Evolutionary conservation across 2,888 invertebrate species (phyloP).

Genomic region (Opisthograptis luteolata): DNA sequence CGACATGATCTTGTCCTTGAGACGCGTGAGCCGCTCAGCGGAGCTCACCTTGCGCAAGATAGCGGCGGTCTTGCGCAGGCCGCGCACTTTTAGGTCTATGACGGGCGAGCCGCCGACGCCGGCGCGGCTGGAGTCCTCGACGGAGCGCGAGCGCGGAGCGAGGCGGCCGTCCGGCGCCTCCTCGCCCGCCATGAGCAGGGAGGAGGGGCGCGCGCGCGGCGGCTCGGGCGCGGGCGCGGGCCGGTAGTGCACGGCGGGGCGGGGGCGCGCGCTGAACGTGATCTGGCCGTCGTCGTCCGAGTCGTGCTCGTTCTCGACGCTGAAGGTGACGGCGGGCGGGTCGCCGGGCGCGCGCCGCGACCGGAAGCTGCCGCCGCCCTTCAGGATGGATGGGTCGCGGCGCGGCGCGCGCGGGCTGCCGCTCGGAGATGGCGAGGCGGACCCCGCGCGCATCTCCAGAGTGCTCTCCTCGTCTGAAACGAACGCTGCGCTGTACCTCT

Average conservation of each 20-base stretch:
- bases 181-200: constrained; percentile 57
- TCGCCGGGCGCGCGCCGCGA: constrained; percentile 50
- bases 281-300: constrained; percentile 73
- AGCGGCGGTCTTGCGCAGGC: constrained; percentile 66
- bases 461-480: constrained; percentile 74
- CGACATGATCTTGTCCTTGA: constrained; percentile 69
- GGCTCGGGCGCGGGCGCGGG: constrained; percentile 36
- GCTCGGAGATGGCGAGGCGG: constrained; percentile 48
- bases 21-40: constrained; percentile 66
- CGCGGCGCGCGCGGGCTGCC: constrained; percentile 55
- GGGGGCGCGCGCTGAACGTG: constrained; percentile 69
- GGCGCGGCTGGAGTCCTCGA: constrained; percentile 66
- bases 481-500: constrained; percentile 41
- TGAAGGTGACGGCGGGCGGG: constrained; percentile 77
- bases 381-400: constrained; percentile 67
- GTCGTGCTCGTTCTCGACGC: constrained; percentile 75
- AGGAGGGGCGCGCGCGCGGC: constrained; percentile 59
- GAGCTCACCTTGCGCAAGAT: constrained; percentile 70
- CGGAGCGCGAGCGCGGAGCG: constrained; percentile 65
- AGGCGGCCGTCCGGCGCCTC: constrained; percentile 51
- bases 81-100: constrained; percentile 63
- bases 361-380: constrained; percentile 58
- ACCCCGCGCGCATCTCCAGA: constrained; percentile 47
- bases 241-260: constrained; percentile 39
- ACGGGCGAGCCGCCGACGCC: constrained; percentile 55